phyloP scores from a whole-genome alignment of 2,888 invertebrate species.

The Macroteleia sp. region DNA sequence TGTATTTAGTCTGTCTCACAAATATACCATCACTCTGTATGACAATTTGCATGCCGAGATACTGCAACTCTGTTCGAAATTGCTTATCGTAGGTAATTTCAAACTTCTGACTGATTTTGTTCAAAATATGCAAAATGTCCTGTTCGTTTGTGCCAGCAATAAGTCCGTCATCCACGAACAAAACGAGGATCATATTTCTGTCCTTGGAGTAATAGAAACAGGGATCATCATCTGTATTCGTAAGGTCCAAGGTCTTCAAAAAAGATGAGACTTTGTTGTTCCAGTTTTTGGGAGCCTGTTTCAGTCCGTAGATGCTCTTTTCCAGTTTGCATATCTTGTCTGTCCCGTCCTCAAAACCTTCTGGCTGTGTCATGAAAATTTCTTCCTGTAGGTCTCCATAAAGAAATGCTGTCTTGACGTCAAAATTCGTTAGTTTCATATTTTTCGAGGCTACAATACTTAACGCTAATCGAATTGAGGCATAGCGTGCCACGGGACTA shows the following conservation, averaged over 20 bases:
- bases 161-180: conserved; percentile 68
- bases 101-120: conserved; percentile 47
- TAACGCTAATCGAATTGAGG: too few relatives aligned
- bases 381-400: conserved; percentile 8
- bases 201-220: conserved; percentile 68
- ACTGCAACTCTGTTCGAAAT: conserved; percentile 41
- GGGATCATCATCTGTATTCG: conserved; percentile 69
- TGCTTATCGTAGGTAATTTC: conserved; percentile 53
- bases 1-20: conserved; percentile 67
- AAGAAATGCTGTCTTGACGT: conserved; percentile 57
- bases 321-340: conserved; percentile 63
- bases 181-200: conserved; percentile 46
- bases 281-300: conserved; percentile 71
- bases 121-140: conserved; percentile 61
- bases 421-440: too few relatives aligned
- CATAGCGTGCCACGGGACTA: too few relatives aligned
- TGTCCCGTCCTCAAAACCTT: conserved; percentile 63
- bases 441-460: too few relatives aligned
- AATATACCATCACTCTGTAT: conserved; percentile 60
- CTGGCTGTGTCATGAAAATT: conserved; percentile 68
- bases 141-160: conserved; percentile 28
- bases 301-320: conserved; percentile 71
- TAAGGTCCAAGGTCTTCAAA: conserved; percentile 62
- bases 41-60: conserved; percentile 69
- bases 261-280: conserved; percentile 65